These are phyloP conservation scores for Siderastrea radians DNA, from an alignment of 92 coral and sea anemone species.

Conservation along the genomic window DNA sequence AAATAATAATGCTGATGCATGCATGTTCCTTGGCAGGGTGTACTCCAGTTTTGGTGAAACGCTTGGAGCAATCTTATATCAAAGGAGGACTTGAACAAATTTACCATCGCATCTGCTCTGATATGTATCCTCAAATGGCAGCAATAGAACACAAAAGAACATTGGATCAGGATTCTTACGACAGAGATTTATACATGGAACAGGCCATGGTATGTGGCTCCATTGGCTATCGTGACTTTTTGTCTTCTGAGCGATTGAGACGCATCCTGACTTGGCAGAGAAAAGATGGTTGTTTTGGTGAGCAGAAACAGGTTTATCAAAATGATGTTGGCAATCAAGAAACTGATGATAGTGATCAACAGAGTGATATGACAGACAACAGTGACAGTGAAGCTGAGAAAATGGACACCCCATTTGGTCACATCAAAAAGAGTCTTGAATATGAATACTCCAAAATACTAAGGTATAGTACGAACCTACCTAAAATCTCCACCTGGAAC, in stretches of 20 bases:
- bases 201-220: slow-evolving; percentile 93
- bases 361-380: background rate
- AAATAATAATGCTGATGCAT: background rate
- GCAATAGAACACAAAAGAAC: slow-evolving; percentile 56
- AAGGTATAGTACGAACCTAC: slow-evolving; percentile 1
- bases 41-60: slow-evolving; percentile 55
- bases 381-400: background rate
- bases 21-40: slow-evolving; percentile 59
- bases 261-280: slow-evolving; percentile 82
- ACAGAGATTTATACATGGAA: slow-evolving; percentile 88
- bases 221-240: slow-evolving; percentile 81
- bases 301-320: background rate
- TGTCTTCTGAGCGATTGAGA: slow-evolving; percentile 62
- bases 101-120: slow-evolving; percentile 86
- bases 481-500: too few species aligned
- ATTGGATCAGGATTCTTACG: background rate
- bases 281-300: slow-evolving; percentile 81
- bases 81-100: slow-evolving; percentile 65
- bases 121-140: slow-evolving; percentile 90
- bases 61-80: slow-evolving; percentile 56
- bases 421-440: slow-evolving; percentile 20
- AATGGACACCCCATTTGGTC: slow-evolving; percentile 6
- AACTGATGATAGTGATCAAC: background rate
- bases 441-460: slow-evolving; percentile 8
- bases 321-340: background rate